These are phyloP conservation scores for Halictus quadricinctus DNA, from an alignment of 2,888 invertebrate genomes.

Conservation along the genomic window DNA sequence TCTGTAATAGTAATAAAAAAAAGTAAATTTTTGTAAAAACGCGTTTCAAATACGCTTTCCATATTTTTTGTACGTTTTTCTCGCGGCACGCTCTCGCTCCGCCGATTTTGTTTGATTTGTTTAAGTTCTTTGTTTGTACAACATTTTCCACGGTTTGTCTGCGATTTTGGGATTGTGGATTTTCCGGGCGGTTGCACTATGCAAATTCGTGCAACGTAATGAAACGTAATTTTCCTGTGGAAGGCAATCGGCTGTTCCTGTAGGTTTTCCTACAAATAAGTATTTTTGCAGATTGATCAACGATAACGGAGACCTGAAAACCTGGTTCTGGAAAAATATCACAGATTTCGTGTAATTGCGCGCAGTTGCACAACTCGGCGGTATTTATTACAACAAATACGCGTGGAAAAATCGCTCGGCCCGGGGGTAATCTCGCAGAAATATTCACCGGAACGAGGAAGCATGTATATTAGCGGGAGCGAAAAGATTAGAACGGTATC, in stretches of 20 bases:
- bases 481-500: neutral
- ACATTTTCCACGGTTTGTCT: no score
- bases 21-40: no score
- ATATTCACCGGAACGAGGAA: neutral
- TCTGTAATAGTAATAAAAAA: no score
- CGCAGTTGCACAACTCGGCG: neutral
- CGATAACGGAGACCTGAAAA: neutral
- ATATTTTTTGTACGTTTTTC: no score
- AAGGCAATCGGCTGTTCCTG: neutral
- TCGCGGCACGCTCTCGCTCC: no score
- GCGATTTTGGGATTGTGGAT: neutral
- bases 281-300: neutral
- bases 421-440: neutral
- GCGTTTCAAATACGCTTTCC: no score
- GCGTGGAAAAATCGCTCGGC: no score
- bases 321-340: no score
- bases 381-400: no score
- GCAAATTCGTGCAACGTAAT: neutral
- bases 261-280: neutral
- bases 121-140: neutral
- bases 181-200: neutral
- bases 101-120: neutral
- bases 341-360: neutral
- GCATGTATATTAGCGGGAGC: neutral
- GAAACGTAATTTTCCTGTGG: neutral